Evolutionary conservation across 1,140 invertebrate species (phyloP).

Genomic region (Atta cephalotes): DNA sequence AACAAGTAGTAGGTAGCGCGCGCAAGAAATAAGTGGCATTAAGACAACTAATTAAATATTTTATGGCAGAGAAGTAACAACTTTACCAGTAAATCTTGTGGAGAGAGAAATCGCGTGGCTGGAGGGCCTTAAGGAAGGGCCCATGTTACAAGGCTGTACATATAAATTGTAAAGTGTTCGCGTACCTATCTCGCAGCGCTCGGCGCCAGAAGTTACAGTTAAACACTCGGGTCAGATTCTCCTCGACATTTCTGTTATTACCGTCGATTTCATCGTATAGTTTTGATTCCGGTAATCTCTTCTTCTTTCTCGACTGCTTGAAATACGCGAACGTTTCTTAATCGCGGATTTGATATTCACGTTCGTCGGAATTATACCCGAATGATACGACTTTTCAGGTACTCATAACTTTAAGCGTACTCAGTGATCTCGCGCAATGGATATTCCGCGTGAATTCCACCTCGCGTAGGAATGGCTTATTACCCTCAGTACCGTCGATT

Average conservation of each 20-base stretch:
- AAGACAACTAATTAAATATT: slow-evolving; percentile 79
- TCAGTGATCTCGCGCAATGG: not conserved
- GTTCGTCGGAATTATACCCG: not conserved
- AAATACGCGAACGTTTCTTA: not conserved
- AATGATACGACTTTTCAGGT: slow-evolving; percentile 6
- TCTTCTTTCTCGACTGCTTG: not conserved
- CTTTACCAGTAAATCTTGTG: slow-evolving; percentile 73
- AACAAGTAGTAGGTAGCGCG: slow-evolving; percentile 47
- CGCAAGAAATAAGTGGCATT: slow-evolving; percentile 64
- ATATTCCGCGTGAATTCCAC: not conserved
- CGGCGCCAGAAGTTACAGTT: slow-evolving; percentile 30
- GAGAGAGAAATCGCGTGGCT: slow-evolving; percentile 45
- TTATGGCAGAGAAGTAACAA: slow-evolving; percentile 66
- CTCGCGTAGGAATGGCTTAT: slow-evolving; percentile 8
- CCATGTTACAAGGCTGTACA: slow-evolving; percentile 60
- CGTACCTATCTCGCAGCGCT: slow-evolving; percentile 13
- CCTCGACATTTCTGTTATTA: slow-evolving; percentile 12
- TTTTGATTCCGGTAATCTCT: slow-evolving; percentile 2
- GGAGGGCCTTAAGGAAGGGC: slow-evolving; percentile 52
- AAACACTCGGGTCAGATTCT: slow-evolving; percentile 12
- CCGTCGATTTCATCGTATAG: slow-evolving; percentile 30
- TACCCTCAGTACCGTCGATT: slow-evolving; percentile 36
- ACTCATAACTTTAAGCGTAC: not conserved
- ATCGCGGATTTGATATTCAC: slow-evolving; percentile 19
- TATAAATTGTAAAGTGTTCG: slow-evolving; percentile 75